A percentile compares a stretch with the other conserved stretches of the same genome.
Evolutionary conservation across 2,113 vertebrate genomes (phyloP).

Genomic region (Hippocampus abdominalis): DNA sequence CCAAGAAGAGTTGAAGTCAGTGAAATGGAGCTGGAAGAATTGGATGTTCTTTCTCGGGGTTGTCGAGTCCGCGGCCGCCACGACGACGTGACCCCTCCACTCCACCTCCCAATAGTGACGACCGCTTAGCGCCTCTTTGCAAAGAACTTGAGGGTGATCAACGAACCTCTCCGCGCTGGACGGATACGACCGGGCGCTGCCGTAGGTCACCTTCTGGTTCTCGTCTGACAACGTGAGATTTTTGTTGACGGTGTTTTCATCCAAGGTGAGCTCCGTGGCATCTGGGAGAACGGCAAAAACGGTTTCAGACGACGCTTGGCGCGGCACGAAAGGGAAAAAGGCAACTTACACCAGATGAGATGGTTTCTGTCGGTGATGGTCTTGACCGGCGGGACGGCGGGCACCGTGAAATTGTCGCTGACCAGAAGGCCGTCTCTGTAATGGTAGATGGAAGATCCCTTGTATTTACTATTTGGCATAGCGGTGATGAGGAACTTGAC

Average conservation of each 20-base stretch:
- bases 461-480: neutral
- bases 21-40: accelerated
- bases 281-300: slow-evolving; percentile 39
- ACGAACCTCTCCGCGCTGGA: slow-evolving; percentile 13
- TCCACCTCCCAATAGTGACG: slow-evolving; percentile 57
- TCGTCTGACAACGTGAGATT: slow-evolving; percentile 39
- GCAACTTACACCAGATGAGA: neutral
- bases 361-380: neutral
- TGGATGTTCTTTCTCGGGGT: neutral
- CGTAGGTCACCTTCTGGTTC: slow-evolving; percentile 43
- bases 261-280: slow-evolving; percentile 22
- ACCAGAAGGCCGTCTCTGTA: neutral
- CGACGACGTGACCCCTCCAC: neutral
- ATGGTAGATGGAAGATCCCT: slow-evolving; percentile 5
- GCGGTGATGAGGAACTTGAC: neutral
- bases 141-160: slow-evolving; percentile 32
- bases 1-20: neutral
- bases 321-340: neutral
- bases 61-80: neutral
- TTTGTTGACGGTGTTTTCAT: slow-evolving; percentile 23
- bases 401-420: neutral
- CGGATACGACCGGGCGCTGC: neutral
- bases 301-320: neutral
- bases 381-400: neutral
- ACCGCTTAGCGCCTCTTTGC: slow-evolving; percentile 21